Percentiles rank a stretch among this genome's conserved stretches.
Evolutionary conservation across 2,888 invertebrate species (phyloP).

Genomic region (Macrosiphum euphorbiae): DNA sequence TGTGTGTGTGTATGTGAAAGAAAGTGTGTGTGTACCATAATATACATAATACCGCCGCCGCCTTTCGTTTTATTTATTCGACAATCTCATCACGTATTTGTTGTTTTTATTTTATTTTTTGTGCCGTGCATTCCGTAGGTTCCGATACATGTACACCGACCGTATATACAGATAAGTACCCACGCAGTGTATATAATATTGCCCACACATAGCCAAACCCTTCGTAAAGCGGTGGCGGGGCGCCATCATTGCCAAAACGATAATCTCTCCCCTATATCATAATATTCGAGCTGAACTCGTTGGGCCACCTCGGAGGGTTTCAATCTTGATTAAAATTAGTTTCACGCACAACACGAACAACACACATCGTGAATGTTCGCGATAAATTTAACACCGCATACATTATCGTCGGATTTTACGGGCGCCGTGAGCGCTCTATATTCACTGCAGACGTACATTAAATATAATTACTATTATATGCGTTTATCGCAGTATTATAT

Average conservation of each 20-base stretch:
- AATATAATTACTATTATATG: neutral
- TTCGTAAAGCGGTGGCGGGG: neutral
- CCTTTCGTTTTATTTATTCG: conserved; percentile 40
- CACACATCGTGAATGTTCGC: neutral
- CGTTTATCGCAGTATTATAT: neutral
- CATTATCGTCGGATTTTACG: conserved; percentile 21
- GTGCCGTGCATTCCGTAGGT: neutral
- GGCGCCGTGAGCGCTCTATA: neutral
- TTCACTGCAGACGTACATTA: neutral
- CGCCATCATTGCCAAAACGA: neutral
- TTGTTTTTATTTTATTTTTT: neutral
- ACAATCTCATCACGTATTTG: conserved; percentile 54
- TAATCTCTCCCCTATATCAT: neutral
- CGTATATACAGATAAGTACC: too few relatives aligned
- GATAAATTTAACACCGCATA: conserved; percentile 14
- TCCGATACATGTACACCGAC: neutral
- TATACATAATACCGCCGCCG: neutral
- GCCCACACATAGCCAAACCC: neutral
- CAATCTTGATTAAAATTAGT: conserved; percentile 28
- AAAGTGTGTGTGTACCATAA: too few relatives aligned
- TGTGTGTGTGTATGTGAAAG: too few relatives aligned
- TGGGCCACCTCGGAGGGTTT: neutral
- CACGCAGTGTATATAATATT: neutral
- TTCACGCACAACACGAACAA: neutral
- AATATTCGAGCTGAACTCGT: neutral